These are phyloP conservation scores for Mythimna lalbum DNA, from an alignment of 2,888 invertebrate genomes.

Conservation along the genomic window DNA sequence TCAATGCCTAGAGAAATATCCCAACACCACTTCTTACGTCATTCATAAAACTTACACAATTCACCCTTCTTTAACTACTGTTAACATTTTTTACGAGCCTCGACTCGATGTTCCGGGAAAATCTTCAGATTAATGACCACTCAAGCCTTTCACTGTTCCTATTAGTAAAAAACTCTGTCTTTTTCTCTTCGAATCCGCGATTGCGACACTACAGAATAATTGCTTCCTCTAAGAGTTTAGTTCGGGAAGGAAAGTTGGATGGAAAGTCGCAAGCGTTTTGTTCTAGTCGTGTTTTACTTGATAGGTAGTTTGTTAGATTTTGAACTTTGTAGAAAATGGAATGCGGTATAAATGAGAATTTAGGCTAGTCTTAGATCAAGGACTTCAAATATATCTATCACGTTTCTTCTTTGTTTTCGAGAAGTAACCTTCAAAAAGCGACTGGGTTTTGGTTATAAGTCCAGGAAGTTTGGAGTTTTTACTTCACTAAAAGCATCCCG, in stretches of 20 bases:
- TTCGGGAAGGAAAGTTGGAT: constrained; percentile 20
- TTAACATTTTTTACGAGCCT: constrained; percentile 30
- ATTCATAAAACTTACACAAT: constrained; percentile 11
- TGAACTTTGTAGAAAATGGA: not conserved
- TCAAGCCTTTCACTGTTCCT: constrained; percentile 59
- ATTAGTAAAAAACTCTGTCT: constrained; percentile 49
- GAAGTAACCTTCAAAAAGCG: no score
- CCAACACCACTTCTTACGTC: no score
- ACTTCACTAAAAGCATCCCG: no score
- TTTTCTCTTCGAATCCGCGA: constrained; percentile 45
- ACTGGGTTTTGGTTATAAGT: no score
- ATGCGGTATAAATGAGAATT: no score
- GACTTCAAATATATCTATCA: no score
- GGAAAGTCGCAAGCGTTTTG: constrained; percentile 30
- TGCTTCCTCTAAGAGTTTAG: constrained; percentile 44
- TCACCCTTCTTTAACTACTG: constrained; percentile 3
- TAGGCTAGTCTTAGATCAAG: not conserved
- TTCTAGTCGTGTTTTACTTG: not conserved
- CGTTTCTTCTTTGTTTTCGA: no score
- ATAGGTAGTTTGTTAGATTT: not conserved
- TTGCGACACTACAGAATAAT: constrained; percentile 63
- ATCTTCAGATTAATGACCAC: constrained; percentile 57
- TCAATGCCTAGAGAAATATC: not conserved
- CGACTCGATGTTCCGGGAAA: constrained; percentile 35
- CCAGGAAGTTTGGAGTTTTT: no score